These are phyloP conservation scores for Nixonia krombeini DNA, from an alignment of 1,140 invertebrate species.

Conservation along the genomic window DNA sequence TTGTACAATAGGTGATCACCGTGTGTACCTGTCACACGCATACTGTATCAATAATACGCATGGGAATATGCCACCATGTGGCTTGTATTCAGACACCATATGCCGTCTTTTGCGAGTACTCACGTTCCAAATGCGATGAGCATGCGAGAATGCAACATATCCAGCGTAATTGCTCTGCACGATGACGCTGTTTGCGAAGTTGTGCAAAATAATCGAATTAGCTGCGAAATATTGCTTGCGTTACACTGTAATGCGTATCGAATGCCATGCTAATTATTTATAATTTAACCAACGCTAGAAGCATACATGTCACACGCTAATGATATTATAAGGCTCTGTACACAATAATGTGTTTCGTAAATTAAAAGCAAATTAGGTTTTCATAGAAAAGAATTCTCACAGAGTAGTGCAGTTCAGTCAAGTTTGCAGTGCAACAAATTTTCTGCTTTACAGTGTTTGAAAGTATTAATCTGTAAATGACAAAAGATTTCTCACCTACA, in stretches of 20 bases:
- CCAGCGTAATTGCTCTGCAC: slow-evolving; percentile 15
- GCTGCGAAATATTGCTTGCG: not conserved
- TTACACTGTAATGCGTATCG: slow-evolving; percentile 10
- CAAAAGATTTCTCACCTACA: no score
- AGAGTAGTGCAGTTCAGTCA: no score
- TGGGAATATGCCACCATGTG: slow-evolving; percentile 59
- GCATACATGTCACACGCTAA: no score
- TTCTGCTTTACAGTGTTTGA: no score
- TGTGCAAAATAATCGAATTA: slow-evolving; percentile 23
- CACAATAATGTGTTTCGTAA: no score
- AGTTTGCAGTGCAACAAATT: no score
- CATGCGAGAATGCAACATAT: slow-evolving; percentile 14
- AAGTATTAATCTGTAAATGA: no score
- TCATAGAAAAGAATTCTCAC: no score
- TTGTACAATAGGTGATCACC: slow-evolving; percentile 25
- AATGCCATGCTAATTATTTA: slow-evolving; percentile 10
- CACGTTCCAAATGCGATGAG: slow-evolving; percentile 12
- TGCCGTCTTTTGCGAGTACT: slow-evolving; percentile 30
- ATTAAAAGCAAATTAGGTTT: no score
- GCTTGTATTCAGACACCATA: slow-evolving; percentile 46
- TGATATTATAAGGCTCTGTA: no score
- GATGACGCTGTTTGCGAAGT: slow-evolving; percentile 6
- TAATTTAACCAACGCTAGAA: no score
- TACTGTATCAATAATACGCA: slow-evolving; percentile 33
- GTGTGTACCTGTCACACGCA: slow-evolving; percentile 25